A percentile compares a stretch with the other conserved stretches of the same genome.
Evolutionary conservation across 2,888 invertebrate species (phyloP).

Genomic region (Zele albiditarsus): DNA sequence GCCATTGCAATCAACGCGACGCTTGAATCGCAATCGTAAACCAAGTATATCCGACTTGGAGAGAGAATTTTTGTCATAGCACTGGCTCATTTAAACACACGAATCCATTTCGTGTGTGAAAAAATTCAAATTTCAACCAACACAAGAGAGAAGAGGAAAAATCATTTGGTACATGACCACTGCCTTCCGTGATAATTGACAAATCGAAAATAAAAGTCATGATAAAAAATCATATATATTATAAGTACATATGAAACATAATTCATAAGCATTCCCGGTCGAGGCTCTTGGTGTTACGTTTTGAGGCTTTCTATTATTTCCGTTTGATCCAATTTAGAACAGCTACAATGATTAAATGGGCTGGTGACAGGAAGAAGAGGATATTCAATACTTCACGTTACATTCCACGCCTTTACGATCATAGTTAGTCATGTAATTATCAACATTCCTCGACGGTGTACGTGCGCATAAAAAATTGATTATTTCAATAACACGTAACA

Average conservation of each 20-base stretch:
- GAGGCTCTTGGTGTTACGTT: neutral
- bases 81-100: constrained; percentile 68
- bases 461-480: neutral
- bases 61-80: constrained; percentile 76
- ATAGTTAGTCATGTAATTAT: neutral
- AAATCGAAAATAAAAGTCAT: neutral
- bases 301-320: neutral
- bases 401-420: neutral
- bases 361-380: neutral
- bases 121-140: neutral
- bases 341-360: neutral
- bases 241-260: constrained; percentile 4
- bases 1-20: constrained; percentile 74
- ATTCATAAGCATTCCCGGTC: neutral
- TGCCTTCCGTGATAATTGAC: neutral
- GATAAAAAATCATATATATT: neutral
- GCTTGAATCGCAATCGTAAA: constrained; percentile 72
- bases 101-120: constrained; percentile 28
- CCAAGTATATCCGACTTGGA: constrained; percentile 75
- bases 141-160: neutral
- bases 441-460: neutral
- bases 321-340: neutral
- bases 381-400: neutral
- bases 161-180: neutral
- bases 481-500: neutral